Evolutionary conservation across 1,140 invertebrate genomes (phyloP).

Genomic region (Hypsibius dujardini): DNA sequence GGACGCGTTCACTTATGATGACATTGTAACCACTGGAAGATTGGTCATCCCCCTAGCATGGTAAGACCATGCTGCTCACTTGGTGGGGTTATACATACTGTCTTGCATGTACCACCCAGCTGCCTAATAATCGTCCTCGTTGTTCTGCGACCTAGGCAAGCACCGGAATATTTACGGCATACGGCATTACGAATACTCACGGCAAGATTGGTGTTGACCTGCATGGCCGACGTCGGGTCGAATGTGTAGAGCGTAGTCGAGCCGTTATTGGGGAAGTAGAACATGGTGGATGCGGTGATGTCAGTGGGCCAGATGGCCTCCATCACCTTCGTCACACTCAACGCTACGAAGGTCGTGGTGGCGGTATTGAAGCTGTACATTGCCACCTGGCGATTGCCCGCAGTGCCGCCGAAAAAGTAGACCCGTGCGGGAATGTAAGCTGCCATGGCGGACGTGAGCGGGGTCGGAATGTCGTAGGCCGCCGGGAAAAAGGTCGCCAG

Average conservation of each 20-base stretch:
- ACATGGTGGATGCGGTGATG: background rate
- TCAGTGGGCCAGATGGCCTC: background rate
- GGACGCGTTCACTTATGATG: too few species aligned
- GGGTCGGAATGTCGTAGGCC: background rate
- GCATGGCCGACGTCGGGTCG: background rate
- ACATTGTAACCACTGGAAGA: too few species aligned
- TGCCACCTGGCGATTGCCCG: background rate
- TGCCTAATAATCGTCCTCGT: too few species aligned
- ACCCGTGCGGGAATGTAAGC: background rate
- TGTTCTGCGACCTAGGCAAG: too few species aligned
- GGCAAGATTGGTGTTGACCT: background rate
- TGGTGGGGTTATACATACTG: too few species aligned
- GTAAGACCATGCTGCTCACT: too few species aligned
- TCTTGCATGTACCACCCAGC: too few species aligned
- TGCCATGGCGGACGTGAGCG: background rate
- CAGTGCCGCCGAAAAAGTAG: background rate
- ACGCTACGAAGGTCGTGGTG: background rate
- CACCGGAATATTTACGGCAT: too few species aligned
- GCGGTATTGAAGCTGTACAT: conserved; percentile 6
- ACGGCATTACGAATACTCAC: background rate
- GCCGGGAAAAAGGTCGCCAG: background rate
- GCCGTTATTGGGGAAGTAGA: conserved; percentile 5
- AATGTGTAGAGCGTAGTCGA: conserved; percentile 1
- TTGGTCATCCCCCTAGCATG: too few species aligned
- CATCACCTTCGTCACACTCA: background rate